Conservation (phyloP, 2,888 invertebrate species). For the Willowsia nigromaculata region DNA sequence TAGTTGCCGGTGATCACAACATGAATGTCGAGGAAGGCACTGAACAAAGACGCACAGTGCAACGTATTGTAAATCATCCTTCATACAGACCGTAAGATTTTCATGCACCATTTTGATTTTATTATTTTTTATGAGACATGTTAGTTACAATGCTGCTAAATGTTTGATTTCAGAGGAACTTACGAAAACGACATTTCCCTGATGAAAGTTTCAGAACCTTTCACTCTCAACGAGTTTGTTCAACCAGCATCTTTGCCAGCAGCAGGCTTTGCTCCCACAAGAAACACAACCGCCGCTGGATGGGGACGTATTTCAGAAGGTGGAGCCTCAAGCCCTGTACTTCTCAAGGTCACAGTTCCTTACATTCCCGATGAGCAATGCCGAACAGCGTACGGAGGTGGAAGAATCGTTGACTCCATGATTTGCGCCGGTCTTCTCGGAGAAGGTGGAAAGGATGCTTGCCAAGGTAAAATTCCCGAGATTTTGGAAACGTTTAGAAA, state of each 20-base stretch:
- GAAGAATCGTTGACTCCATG: conserved; percentile 57
- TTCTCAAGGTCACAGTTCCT: conserved; percentile 76
- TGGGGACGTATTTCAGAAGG: conserved; percentile 76
- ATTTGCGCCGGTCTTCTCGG: conserved; percentile 66
- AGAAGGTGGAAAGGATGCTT: conserved; percentile 65
- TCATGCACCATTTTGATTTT: background rate
- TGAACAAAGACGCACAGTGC: conserved; percentile 66
- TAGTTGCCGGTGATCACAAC: conserved; percentile 72
- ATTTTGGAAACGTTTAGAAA: no score
- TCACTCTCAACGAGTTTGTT: conserved; percentile 66
- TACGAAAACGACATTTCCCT: conserved; percentile 78
- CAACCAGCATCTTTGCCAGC: conserved; percentile 72
- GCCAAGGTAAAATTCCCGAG: conserved; percentile 38
- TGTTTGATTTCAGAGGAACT: conserved; percentile 10
- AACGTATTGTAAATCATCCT: conserved; percentile 57
- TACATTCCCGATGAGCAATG: conserved; percentile 67
- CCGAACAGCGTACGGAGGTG: conserved; percentile 67
- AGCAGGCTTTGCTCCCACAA: conserved; percentile 17
- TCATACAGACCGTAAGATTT: conserved; percentile 58
- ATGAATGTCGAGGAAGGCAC: conserved; percentile 51
- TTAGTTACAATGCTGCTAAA: background rate
- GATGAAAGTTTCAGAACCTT: conserved; percentile 66
- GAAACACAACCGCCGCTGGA: conserved; percentile 64
- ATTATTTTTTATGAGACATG: background rate
- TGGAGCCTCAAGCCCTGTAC: conserved; percentile 36